Evolutionary conservation across 2,797 vertebrate species (phyloP).

Genomic region (Okamejei kenojei): DNA sequence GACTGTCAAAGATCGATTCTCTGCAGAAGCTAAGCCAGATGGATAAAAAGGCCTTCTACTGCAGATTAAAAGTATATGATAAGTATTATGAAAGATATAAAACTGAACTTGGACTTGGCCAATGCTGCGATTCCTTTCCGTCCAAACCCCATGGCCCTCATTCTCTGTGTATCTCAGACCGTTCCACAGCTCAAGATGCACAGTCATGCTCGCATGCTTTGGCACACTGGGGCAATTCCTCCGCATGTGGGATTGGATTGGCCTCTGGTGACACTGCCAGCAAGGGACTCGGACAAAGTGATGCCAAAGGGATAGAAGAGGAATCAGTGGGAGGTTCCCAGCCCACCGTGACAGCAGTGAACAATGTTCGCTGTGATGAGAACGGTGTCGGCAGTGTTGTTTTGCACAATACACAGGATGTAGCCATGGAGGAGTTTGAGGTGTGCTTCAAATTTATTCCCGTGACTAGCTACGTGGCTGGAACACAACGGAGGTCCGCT

Average conservation of each 20-base stretch:
- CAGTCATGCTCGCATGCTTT: neutral
- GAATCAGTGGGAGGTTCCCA: neutral
- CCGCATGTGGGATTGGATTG: neutral
- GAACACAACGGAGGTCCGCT: neutral
- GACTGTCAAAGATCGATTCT: slow-evolving; percentile 40
- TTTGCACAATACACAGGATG: neutral
- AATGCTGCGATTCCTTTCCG: neutral
- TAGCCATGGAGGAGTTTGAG: neutral
- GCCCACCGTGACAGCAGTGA: neutral
- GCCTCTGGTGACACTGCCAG: too few relatives aligned
- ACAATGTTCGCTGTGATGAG: neutral
- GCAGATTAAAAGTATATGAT: slow-evolving; percentile 44
- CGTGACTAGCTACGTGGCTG: neutral
- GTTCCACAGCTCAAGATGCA: neutral
- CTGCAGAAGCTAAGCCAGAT: slow-evolving; percentile 40
- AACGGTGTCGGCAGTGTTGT: neutral
- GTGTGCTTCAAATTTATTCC: neutral
- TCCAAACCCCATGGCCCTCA: neutral
- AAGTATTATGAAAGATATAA: slow-evolving; percentile 42
- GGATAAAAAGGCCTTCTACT: slow-evolving; percentile 43
- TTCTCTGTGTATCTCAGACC: neutral
- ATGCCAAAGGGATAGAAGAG: neutral
- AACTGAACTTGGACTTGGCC: slow-evolving; percentile 11
- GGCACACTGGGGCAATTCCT: too few relatives aligned
- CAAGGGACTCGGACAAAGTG: neutral